Evolutionary conservation across 2,797 vertebrate species (phyloP), one percentile per base, ranked within the genome.

Genomic region (Podarcis lilfordi): DNA sequence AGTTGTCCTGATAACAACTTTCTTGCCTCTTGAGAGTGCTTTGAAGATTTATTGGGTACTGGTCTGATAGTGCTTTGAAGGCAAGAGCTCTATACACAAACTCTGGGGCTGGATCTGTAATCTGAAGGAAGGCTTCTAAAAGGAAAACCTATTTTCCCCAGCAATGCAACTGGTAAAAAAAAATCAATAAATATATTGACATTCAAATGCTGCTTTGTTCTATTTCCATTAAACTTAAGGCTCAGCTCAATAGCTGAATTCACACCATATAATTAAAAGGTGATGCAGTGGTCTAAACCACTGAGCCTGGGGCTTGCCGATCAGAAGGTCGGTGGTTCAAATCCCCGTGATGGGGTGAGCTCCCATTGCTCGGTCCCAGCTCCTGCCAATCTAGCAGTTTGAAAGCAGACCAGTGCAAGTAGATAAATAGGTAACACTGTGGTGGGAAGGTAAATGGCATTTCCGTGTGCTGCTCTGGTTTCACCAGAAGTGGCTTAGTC

Each of bases 1-100:
- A 50, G 10, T 83, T 89, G 89, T 29, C 0, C n/a, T 15, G 91
- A 88, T 50, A 86, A 94, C 86, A 87, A 89, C 6, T 84, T 83
- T 76, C 40, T 91, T 91, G 76, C 71, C 77, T 43, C 82, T 84
- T 17, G 69, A n/a, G 87, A 87, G 3, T 29, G 25, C 85, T 92
- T 91, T 91, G 50, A 84, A 89, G 84, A 93, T 86, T 85, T 89
- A 89, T n/a, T 82, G 23, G 6, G 37, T 90, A 83, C 82, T 11
- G 85, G 59, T 72, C 82, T 74, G 85, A 19, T 37, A 74, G 55
- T 85, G 55, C 40, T 92, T 88, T 89, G 90, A 78, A 91, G 72
- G 10, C 86, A 43, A 8, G n/a, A 0, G 50, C 90, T 43, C 86
- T 88, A 29, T 84, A 79, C 55, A 87, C 61, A 87, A 72, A 87